These are phyloP conservation scores for Agriopis aurantiaria DNA, from an alignment of 2,888 invertebrate genomes.

Conservation along the genomic window DNA sequence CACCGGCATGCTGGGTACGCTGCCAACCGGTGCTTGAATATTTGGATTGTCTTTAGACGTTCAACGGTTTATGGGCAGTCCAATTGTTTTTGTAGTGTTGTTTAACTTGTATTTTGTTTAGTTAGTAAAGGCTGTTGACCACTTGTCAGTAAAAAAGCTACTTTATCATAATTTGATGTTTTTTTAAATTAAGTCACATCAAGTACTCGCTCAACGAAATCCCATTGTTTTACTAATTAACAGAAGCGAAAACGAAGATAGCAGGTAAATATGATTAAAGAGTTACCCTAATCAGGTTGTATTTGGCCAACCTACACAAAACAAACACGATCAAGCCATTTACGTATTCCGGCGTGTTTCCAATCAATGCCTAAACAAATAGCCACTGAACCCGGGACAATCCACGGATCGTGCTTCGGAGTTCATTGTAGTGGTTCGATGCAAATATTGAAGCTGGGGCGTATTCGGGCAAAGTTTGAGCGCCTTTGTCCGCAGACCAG, in stretches of 20 bases:
- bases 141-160: too few species aligned
- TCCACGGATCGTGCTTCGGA: conserved; percentile 9
- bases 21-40: too few species aligned
- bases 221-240: too few species aligned
- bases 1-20: too few species aligned
- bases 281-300: conserved; percentile 27
- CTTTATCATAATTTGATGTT: too few species aligned
- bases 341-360: conserved; percentile 29
- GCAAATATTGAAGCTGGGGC: conserved; percentile 45
- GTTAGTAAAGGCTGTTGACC: too few species aligned
- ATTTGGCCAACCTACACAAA: conserved; percentile 29
- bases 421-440: conserved; percentile 40
- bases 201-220: too few species aligned
- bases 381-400: conserved; percentile 29
- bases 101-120: too few species aligned
- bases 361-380: conserved; percentile 50
- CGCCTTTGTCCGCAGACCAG: conserved; percentile 55
- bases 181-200: too few species aligned
- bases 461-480: conserved; percentile 57
- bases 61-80: too few species aligned
- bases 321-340: conserved; percentile 31
- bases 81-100: too few species aligned
- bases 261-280: conserved; percentile 2
- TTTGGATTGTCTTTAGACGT: too few species aligned
- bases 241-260: not conserved